phyloP scores from a whole-genome alignment of 2,888 invertebrate species.

The Rhodophaea formosa region DNA sequence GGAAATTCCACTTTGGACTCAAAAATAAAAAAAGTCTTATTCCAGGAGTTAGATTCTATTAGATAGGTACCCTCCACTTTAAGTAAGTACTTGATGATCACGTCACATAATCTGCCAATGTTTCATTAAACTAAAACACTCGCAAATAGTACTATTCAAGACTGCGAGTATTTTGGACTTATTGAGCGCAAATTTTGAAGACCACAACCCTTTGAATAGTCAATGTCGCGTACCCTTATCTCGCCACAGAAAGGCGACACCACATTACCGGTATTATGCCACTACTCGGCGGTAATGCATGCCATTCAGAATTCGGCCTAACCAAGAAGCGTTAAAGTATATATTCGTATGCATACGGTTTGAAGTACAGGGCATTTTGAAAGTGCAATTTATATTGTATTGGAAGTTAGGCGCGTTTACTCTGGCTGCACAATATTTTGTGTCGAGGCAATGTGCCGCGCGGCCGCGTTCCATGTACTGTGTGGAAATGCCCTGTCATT shows the following conservation, averaged over 20 bases:
- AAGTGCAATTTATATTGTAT: constrained; percentile 81
- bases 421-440: constrained; percentile 70
- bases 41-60: no score
- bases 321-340: constrained; percentile 54
- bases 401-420: constrained; percentile 71
- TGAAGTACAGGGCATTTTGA: constrained; percentile 72
- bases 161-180: constrained; percentile 69
- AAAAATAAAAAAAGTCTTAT: no score
- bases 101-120: constrained; percentile 45
- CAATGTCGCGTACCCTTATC: constrained; percentile 81
- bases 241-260: constrained; percentile 79
- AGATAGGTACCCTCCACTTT: no score
- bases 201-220: constrained; percentile 81
- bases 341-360: constrained; percentile 55
- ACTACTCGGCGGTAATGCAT: constrained; percentile 42
- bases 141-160: constrained; percentile 52
- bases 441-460: constrained; percentile 63
- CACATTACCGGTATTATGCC: constrained; percentile 79
- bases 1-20: no score
- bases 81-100: constrained; percentile 41
- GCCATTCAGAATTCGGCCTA: constrained; percentile 52
- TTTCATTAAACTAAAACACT: constrained; percentile 36
- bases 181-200: constrained; percentile 80
- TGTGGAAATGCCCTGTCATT: constrained; percentile 54
- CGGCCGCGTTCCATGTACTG: constrained; percentile 53